Evolutionary conservation across 2,113 vertebrate species (phyloP), one percentile per base, ranked within the genome.

Genomic region (Ciconia stormi): DNA sequence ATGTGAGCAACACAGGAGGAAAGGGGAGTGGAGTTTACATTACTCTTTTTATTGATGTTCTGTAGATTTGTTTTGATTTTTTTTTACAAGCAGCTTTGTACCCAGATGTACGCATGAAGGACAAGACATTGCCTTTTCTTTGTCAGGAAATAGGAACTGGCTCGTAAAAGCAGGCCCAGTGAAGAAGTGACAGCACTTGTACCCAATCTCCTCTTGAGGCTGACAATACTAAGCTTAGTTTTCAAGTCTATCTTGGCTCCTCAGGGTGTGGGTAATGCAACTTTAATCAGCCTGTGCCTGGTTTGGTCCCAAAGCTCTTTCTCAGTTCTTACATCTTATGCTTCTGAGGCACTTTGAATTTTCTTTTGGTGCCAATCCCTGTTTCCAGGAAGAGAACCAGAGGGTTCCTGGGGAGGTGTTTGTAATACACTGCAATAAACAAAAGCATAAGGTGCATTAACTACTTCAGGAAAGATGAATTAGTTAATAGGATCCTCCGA

Each of bases 381-480:
- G 32, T 85, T 94, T 95, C 82, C 84, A 74, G 56, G 47, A 97
- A 81, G 86, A 77, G 49, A 96, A 90, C 58, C 77, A 78, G 58
- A 90, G 80, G n/a, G 19, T 49, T 96, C 15, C 83, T 93, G 70
- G 63, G 85, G 86, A 92, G 70, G 50, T 76, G 50, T 63, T 89
- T 94, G 80, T 93, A 95, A 84, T 42, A 55, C 55, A 27, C 16
- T 94, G 38, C 76, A 96, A 93, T 87, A 97, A 96, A 97, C 85
- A 95, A 91, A 98, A 97, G 76, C 87, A 95, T 71, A 89, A 96
- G 95, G 83, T 91, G 38, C 86, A 94, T 91, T 92, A 95, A 89
- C 85, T 97, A 94, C 94, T 95, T 98, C 84, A 97, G 82, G 87
- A 94, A 92, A 97, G 89, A 97, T 91, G 53, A 95, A 82, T 92